A percentile compares a stretch with the other conserved stretches of the same genome.
These are phyloP conservation scores for Notospermus geniculatus DNA, from an alignment of 1,140 invertebrate species.

Conservation along the genomic window DNA sequence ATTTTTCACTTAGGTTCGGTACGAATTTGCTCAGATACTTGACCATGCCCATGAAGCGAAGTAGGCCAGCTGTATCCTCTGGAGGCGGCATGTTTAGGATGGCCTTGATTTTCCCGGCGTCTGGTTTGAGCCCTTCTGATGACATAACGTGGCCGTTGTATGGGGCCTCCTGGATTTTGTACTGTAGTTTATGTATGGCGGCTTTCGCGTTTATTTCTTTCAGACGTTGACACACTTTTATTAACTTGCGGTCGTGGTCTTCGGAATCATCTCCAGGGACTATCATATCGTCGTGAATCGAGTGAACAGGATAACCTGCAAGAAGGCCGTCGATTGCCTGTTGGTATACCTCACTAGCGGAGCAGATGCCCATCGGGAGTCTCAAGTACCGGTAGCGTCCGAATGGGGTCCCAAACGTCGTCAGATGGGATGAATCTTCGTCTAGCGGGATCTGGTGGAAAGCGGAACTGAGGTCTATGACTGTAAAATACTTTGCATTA, in stretches of 20 bases:
- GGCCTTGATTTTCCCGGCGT: slow-evolving; percentile 45
- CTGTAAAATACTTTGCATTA: not conserved
- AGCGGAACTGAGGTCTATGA: not conserved
- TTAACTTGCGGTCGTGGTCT: not conserved
- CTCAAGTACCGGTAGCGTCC: not conserved
- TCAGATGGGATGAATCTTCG: not conserved
- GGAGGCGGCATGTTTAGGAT: slow-evolving; percentile 41
- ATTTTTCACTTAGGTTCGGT: slow-evolving; percentile 4
- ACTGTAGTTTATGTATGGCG: not conserved
- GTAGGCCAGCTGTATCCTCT: slow-evolving; percentile 24
- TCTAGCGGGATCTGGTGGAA: not conserved
- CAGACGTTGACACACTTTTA: not conserved
- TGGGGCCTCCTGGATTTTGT: not conserved
- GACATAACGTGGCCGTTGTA: slow-evolving; percentile 42
- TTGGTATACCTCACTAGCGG: not conserved
- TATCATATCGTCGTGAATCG: not conserved
- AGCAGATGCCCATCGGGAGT: not conserved
- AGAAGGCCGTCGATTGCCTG: not conserved
- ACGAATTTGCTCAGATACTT: slow-evolving; percentile 21
- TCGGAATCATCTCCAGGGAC: not conserved
- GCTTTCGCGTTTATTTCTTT: not conserved
- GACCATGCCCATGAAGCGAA: slow-evolving; percentile 26
- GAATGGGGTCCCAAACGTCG: not conserved
- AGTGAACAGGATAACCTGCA: not conserved
- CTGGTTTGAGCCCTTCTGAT: slow-evolving; percentile 42